Evolutionary conservation across 2,797 vertebrate genomes (phyloP), one percentile per base, ranked within the genome.

Genomic region (Coendou prehensilis): DNA sequence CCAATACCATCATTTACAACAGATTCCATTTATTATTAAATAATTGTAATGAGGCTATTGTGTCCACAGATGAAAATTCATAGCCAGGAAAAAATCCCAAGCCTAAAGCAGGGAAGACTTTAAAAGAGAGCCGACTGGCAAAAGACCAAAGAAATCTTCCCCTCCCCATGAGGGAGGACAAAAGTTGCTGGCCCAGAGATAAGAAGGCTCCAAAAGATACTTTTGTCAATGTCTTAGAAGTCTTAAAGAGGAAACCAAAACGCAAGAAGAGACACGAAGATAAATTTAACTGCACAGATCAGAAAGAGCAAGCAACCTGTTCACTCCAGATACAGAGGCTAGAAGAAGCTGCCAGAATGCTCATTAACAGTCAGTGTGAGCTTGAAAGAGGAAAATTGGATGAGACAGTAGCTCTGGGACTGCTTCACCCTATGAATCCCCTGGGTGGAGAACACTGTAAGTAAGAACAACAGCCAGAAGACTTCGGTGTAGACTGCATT

Each of bases 101-200:
- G 99, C 98, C 98, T 99, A 97, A 99, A 99, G 97, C 99, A 99
- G 97, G 99, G 99, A 92, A 95, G 99, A 99, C 95, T 99, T 99
- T 97, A 99, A 90, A 26, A 69, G 75, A 56, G 6, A 99, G 99
- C 99, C 41, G 99, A 99, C 97, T 98, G 99, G 73, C 99, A 99
- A 98, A 98, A 83, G 99, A 99, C 87, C 98, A 98, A 93, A 86
- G 97, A 69, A 99, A 99, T 33, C 47, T 50, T 47, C 67, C 47
- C 61, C 56, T 20, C 37, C 3, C 89, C 18, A 94, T 93, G 23
- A 98, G 97, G 1, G 97, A 98, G 71, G 95, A 97, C 67, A 96
- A 98, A 59, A 95, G 95, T 45, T 98, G 98, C 71, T 96, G 97
- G 92, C 98, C 94, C 85, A 98, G 98, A 98, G 98, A 99, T 30